These are phyloP conservation scores for Anhinga rufa DNA, from an alignment of 2,113 vertebrate species.

Conservation along the genomic window DNA sequence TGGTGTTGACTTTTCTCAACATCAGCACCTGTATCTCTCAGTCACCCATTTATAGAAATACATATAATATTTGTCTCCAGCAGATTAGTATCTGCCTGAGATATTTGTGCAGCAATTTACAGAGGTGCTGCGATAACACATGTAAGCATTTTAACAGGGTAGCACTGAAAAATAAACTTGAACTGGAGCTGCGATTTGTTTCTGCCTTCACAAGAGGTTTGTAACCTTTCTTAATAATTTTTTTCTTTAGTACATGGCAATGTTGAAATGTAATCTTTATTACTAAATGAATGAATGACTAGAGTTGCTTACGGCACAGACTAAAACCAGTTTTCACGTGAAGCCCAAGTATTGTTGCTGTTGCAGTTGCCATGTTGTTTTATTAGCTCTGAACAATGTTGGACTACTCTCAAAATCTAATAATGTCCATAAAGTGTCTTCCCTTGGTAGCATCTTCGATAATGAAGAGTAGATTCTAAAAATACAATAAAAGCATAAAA, in stretches of 20 bases:
- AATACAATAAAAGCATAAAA: neutral
- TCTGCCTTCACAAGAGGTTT: neutral
- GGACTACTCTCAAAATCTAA: slow-evolving; percentile 22
- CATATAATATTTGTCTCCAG: neutral
- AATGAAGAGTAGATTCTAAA: neutral
- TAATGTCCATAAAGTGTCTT: slow-evolving; percentile 14
- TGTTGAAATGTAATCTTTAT: slow-evolving; percentile 19
- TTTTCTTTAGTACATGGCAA: neutral
- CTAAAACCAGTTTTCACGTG: neutral
- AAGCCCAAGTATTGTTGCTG: neutral
- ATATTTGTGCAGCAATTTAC: neutral
- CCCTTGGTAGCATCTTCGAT: neutral
- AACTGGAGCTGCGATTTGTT: neutral
- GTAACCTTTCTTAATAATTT: neutral
- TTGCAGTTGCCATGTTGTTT: slow-evolving; percentile 34
- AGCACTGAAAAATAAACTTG: neutral
- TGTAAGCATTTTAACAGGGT: neutral
- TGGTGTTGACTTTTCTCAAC: neutral
- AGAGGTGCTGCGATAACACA: neutral
- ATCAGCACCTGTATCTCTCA: neutral
- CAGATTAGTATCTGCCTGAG: neutral
- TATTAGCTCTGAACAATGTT: slow-evolving; percentile 44
- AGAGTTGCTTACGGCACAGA: slow-evolving; percentile 12
- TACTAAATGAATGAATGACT: slow-evolving; percentile 12
- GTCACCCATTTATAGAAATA: neutral